Evolutionary conservation across 2,797 vertebrate genomes (phyloP), one percentile per base, ranked within the genome.

Genomic region (Bufotes viridis): DNA sequence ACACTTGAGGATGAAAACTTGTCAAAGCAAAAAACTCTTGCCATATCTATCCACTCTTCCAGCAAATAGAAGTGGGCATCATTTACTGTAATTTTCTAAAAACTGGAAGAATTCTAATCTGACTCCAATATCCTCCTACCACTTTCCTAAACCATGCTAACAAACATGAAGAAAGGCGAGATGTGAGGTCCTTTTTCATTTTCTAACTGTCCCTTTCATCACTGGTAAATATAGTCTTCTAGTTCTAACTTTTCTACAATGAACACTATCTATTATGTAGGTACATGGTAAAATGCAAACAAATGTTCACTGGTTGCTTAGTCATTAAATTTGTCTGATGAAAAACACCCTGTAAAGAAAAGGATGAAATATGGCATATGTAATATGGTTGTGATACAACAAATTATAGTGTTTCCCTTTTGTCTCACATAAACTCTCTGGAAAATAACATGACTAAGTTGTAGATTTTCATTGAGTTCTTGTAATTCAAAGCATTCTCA

Each of bases 401-500:
- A 49, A 58, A 24, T 29, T 79, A 65, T 58, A 26, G 58, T 49
- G 49, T 85, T 70, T 22, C 51, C 2, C 29, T 18, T 49, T 22
- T 76, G 29, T 49, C 24, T 17, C 61, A 10, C 12, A 55, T 51
- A 65, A 85, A 67, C 17, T 49, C 17, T n/a, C 75, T 18, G 51
- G 65, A 34, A 83, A 83, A 74, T 29, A 67, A 82, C 61, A 34
- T 82, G 34, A 22, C 61, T 42, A 74, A 84, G 55, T 70, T 75
- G 51, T 75, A 60, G 70, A 84, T 86, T 79, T 78, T 81, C n/a
- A 11, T 49, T 57, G 20, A 18, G 55, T 74, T 58, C 51, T 93
- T 93, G 93, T 92, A 93, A 91, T 89, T 84, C 78, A 90, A 92
- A 90, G 86, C 88, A 78, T 91, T 94, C 92, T 93, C 93, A 91